A percentile compares a stretch with the other conserved stretches of the same genome.
Conservation (phyloP, 2,888 invertebrate genomes). For the Tryphoninae sp. region DNA sequence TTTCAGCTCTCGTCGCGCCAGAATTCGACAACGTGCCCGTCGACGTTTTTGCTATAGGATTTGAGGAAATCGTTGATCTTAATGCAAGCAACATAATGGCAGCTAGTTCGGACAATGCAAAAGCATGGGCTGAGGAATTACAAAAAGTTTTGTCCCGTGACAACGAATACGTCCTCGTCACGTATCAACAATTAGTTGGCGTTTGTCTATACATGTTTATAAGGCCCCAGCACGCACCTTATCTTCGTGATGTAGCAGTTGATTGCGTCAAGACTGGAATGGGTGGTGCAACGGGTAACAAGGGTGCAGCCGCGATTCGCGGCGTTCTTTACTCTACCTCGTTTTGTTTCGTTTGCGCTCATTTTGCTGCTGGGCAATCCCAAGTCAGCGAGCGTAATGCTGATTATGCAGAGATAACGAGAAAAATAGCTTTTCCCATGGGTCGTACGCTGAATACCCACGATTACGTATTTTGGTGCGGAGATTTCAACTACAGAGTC, state of each 20-base stretch:
- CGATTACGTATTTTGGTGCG: slow-evolving; percentile 99
- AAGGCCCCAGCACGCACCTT: slow-evolving; percentile 93
- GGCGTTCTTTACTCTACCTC: slow-evolving; percentile 96
- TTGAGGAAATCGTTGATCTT: slow-evolving; percentile 99
- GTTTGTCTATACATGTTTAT: slow-evolving; percentile 98
- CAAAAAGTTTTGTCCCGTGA: slow-evolving; percentile 95
- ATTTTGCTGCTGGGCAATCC: slow-evolving; percentile 99
- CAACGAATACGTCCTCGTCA: slow-evolving; percentile 93
- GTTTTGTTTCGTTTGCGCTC: slow-evolving; percentile 98
- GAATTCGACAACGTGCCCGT: slow-evolving; percentile 85
- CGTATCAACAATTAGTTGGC: slow-evolving; percentile 97
- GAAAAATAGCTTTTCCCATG: slow-evolving; percentile 95
- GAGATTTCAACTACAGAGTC: slow-evolving; percentile 99
- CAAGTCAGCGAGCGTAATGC: slow-evolving; percentile 97
- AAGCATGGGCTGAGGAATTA: slow-evolving; percentile 97
- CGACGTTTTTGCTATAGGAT: slow-evolving; percentile 98
- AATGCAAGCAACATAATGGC: slow-evolving; percentile 99
- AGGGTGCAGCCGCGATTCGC: slow-evolving; percentile 96
- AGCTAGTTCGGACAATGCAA: slow-evolving; percentile 95
- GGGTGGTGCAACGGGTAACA: slow-evolving; percentile 98
- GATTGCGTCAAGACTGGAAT: slow-evolving; percentile 99
- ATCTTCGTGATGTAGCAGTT: slow-evolving; percentile 95
- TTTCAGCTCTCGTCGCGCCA: slow-evolving; percentile 80
- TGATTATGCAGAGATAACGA: slow-evolving; percentile 97
- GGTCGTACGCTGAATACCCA: slow-evolving; percentile 96